A percentile compares a stretch with the other conserved stretches of the same genome.
Evolutionary conservation across 2,797 vertebrate species (phyloP).

Genomic region (Anabacerthia variegaticeps): DNA sequence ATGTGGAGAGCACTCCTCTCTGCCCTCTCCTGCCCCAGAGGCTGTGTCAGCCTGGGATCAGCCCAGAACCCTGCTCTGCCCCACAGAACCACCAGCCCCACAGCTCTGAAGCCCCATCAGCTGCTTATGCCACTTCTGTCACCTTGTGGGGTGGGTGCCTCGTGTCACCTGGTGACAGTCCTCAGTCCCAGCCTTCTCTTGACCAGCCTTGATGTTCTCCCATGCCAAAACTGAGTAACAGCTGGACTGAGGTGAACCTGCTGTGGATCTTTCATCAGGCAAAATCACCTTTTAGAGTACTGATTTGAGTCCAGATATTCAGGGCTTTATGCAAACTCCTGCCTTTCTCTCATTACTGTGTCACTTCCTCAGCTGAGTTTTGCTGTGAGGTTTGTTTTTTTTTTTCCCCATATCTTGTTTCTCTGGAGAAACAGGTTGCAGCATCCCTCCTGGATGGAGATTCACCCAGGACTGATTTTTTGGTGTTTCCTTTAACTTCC

Average conservation of each 20-base stretch:
- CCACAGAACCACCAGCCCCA: neutral
- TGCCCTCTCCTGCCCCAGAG: neutral
- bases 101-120: neutral
- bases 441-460: neutral
- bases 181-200: neutral
- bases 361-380: neutral
- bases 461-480: neutral
- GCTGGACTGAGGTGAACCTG: neutral
- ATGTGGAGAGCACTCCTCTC: neutral
- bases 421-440: neutral
- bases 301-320: neutral
- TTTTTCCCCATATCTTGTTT: neutral
- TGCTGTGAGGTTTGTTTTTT: neutral
- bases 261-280: neutral
- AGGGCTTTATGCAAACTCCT: neutral
- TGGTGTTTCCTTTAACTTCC: neutral
- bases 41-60: neutral
- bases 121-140: neutral
- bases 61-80: neutral
- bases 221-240: neutral
- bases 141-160: neutral
- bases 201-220: neutral
- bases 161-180: rapidly evolving
- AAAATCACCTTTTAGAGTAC: neutral
- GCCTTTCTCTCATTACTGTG: neutral